phyloP scores from a whole-genome alignment of 2,797 vertebrate species.

The Clarias pachynema region DNA sequence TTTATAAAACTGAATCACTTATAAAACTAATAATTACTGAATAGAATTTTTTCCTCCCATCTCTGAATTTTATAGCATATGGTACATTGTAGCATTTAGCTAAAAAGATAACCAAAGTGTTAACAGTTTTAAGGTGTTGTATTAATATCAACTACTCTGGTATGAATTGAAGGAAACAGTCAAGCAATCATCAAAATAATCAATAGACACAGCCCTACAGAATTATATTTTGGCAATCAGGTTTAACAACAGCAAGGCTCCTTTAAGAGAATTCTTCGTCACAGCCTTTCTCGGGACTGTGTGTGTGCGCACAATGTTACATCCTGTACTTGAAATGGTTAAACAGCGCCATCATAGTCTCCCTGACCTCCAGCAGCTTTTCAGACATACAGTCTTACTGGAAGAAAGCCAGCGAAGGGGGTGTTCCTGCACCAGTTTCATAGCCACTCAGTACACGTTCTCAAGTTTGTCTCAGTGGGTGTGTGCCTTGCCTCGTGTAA shows the following conservation, averaged over 20 bases:
- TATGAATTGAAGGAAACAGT: neutral
- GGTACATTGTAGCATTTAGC: neutral
- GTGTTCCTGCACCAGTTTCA: constrained; percentile 16
- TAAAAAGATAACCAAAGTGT: neutral
- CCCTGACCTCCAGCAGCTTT: constrained; percentile 54
- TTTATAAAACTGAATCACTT: no score
- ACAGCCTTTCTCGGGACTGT: neutral
- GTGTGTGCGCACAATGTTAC: constrained; percentile 35
- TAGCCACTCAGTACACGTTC: neutral
- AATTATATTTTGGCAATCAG: neutral
- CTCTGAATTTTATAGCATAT: neutral
- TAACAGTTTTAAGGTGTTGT: neutral
- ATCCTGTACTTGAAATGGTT: constrained; percentile 50
- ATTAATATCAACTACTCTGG: neutral
- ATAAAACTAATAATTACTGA: no score
- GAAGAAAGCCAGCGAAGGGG: constrained; percentile 33
- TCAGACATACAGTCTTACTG: constrained; percentile 50
- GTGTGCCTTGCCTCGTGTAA: neutral
- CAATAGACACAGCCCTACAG: neutral
- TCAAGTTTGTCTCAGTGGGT: neutral
- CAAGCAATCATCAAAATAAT: neutral
- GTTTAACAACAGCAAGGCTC: neutral
- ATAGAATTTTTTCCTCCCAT: no score
- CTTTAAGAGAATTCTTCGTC: neutral
- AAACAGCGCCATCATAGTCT: constrained; percentile 56